Conservation (phyloP, 2,888 invertebrate genomes). For the Sipunculus nudus region DNA sequence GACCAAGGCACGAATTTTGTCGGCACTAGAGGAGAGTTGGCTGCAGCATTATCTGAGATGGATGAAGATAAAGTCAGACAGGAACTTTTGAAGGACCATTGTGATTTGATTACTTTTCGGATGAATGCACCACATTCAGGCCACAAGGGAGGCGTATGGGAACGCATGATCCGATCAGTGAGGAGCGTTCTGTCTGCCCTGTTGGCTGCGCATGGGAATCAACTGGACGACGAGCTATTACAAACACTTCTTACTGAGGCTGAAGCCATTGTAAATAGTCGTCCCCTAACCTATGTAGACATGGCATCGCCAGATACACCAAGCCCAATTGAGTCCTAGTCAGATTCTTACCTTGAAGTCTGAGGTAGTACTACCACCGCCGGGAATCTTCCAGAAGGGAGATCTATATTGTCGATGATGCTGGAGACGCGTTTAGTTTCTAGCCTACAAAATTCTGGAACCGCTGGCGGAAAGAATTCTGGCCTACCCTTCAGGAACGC, state of each 20-base stretch:
- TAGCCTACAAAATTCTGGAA: slow-evolving; percentile 40
- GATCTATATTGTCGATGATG: slow-evolving; percentile 33
- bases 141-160: slow-evolving; percentile 33
- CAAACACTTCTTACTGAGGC: slow-evolving; percentile 26
- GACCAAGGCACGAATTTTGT: slow-evolving; percentile 37
- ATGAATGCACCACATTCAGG: slow-evolving; percentile 11
- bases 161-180: slow-evolving; percentile 24
- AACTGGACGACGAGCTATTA: slow-evolving; percentile 22
- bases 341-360: slow-evolving; percentile 27
- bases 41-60: slow-evolving; percentile 11
- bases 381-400: slow-evolving; percentile 28
- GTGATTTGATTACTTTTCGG: neutral
- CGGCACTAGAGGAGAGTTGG: slow-evolving; percentile 28
- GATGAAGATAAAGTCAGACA: slow-evolving; percentile 14
- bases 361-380: slow-evolving; percentile 27
- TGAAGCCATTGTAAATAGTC: slow-evolving; percentile 21
- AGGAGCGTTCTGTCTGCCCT: slow-evolving; percentile 17
- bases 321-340: slow-evolving; percentile 25
- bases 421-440: slow-evolving; percentile 36
- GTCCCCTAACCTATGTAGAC: slow-evolving; percentile 16
- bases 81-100: slow-evolving; percentile 8
- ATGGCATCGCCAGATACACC: slow-evolving; percentile 10
- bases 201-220: slow-evolving; percentile 1
- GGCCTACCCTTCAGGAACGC: slow-evolving; percentile 26
- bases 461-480: slow-evolving; percentile 37